Evolutionary conservation across 2,113 vertebrate species (phyloP), one percentile per base, ranked within the genome.

Genomic region (Cygnus buccinator): DNA sequence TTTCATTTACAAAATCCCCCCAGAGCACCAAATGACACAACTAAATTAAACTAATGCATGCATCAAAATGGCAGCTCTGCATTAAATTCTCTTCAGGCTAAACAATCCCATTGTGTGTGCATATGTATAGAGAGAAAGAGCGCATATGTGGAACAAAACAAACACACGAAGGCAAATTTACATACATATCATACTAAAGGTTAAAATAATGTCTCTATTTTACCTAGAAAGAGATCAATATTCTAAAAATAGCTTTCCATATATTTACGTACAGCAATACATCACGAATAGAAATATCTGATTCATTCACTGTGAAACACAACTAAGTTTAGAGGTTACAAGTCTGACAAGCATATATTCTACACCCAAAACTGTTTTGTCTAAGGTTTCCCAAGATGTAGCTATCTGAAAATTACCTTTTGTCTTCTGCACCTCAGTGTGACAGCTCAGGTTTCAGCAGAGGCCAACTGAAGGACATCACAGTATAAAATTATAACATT

Each of bases 321-420:
- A 91, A 33, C 29, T 84, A 95, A 75, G 39, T 93, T 88, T 94
- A 93, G 62, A 91, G 89, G 63, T 95, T 95, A 63, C 75, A 72
- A 70, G 46, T 77, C 89, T 78, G 86, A 46, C 61, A 95, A 87
- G 8, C 25, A 50, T 44, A 58, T 37, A 61, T 54, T 89, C 35
- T 48, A 65, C 13, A 65, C 3, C 9, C 13, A 61, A 71, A 85
- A 50, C 44, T 93, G 85, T 95, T 96, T 91, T 94, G 59, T 66
- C 10, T 75, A 73, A 94, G 68, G 61, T 93, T 66, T 96, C 22
- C 59, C 84, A 85, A 95, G 70, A 95, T 89, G 33, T 28, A 83
- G 59, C 90, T 96, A 48, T 94, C 83, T 95, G 85, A 94, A 97
- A 97, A 97, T 91, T 96, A 93, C 79, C 84, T 96, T 94, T 96